A percentile compares a stretch with the other conserved stretches of the same genome.
Evolutionary conservation across 2,797 vertebrate genomes (phyloP).

Genomic region (Hydrocynus forskahlii): DNA sequence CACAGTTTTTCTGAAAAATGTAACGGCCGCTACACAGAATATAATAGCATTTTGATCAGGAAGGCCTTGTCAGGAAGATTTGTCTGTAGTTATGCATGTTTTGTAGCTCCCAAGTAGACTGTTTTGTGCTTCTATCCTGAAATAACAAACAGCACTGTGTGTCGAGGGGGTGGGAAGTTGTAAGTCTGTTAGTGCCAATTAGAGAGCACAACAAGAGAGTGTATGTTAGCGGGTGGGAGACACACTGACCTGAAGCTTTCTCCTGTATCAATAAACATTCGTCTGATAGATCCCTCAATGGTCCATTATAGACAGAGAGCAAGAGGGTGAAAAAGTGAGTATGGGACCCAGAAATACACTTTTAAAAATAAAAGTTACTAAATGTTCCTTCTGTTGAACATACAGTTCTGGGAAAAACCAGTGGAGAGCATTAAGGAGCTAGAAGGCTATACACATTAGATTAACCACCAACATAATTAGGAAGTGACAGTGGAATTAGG

Average conservation of each 20-base stretch:
- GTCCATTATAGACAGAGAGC: neutral
- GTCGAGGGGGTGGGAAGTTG: constrained; percentile 35
- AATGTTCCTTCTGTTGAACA: neutral
- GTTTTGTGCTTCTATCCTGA: constrained; percentile 37
- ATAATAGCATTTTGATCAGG: neutral
- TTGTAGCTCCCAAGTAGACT: constrained; percentile 5
- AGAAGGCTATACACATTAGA: too few species aligned
- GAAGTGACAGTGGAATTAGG: too few species aligned
- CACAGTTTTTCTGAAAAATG: neutral
- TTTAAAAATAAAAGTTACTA: neutral
- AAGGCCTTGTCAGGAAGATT: constrained; percentile 8
- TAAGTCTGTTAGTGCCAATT: constrained; percentile 42
- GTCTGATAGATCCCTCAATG: constrained; percentile 5
- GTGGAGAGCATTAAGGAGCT: too few species aligned
- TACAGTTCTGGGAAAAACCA: too few species aligned
- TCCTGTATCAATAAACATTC: constrained; percentile 23
- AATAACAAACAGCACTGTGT: constrained; percentile 18
- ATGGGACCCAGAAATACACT: neutral
- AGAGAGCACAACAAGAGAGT: constrained; percentile 32
- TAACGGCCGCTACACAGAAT: neutral
- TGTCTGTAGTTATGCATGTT: constrained; percentile 4
- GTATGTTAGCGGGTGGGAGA: constrained; percentile 20
- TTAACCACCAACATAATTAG: too few species aligned
- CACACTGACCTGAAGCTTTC: constrained; percentile 22
- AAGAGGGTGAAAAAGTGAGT: neutral